Evolutionary conservation across 2,888 invertebrate species (phyloP).

Genomic region (Calameuta idolon): DNA sequence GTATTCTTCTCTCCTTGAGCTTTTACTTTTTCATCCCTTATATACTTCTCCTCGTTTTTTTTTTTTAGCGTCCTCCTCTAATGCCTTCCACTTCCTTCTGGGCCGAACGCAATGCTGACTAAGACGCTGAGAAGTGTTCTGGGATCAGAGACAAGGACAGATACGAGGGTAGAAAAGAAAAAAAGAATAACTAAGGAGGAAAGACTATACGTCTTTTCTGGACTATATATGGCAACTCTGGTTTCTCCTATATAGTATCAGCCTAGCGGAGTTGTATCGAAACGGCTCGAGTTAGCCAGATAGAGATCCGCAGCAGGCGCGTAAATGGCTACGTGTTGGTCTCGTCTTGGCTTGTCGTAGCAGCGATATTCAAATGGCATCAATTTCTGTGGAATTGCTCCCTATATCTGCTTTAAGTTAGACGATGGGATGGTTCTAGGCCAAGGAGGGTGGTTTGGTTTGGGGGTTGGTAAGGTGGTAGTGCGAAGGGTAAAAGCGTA

Average conservation of each 20-base stretch:
- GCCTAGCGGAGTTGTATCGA: conserved; percentile 15
- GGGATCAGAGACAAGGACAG: not conserved
- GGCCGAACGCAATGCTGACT: not conserved
- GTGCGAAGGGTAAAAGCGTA: conserved; percentile 43
- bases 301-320: conserved; percentile 46
- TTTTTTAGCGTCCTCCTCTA: not conserved
- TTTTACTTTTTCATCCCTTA: not conserved
- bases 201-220: not conserved
- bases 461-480: conserved; percentile 13
- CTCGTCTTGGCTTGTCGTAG: conserved; percentile 44
- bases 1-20: not conserved
- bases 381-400: conserved; percentile 61
- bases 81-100: not conserved
- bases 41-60: not conserved
- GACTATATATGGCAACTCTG: not conserved
- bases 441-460: conserved; percentile 27
- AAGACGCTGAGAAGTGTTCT: not conserved
- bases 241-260: not conserved
- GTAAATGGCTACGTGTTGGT: conserved; percentile 43
- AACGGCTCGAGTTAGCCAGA: conserved; percentile 32
- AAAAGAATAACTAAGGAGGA: not conserved
- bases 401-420: conserved; percentile 42
- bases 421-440: conserved; percentile 15
- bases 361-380: conserved; percentile 64
- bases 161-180: no score